A percentile compares a stretch with the other conserved stretches of the same genome.
Evolutionary conservation across 2,888 invertebrate species (phyloP).

Genomic region (Acanthosepion esculentum): DNA sequence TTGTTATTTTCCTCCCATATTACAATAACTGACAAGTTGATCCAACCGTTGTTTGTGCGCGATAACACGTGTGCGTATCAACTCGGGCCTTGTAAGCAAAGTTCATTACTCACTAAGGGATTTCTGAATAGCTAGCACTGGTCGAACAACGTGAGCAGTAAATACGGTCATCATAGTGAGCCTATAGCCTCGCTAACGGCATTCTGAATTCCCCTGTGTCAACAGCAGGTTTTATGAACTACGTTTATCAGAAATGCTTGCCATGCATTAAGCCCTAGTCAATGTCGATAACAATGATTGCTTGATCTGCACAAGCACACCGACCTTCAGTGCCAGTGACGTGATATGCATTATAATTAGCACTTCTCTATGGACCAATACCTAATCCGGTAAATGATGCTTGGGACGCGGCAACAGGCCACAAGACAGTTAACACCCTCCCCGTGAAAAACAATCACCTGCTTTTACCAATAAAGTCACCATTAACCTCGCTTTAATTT

Average conservation of each 20-base stretch:
- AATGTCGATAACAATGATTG: conserved; percentile 33
- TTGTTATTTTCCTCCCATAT: background rate
- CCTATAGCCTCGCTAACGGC: background rate
- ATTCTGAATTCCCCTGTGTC: background rate
- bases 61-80: background rate
- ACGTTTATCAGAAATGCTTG: background rate
- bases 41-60: too few relatives aligned
- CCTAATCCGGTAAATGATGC: background rate
- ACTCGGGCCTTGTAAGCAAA: conserved; percentile 22
- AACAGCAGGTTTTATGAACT: background rate
- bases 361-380: background rate
- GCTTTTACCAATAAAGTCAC: background rate
- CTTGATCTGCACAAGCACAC: background rate
- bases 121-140: background rate
- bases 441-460: background rate
- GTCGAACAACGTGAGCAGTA: conserved; percentile 33
- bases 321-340: conserved; percentile 6
- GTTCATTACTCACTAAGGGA: background rate
- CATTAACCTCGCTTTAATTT: background rate
- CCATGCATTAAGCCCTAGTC: conserved; percentile 18
- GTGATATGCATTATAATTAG: conserved; percentile 11
- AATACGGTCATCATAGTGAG: background rate
- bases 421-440: conserved; percentile 1
- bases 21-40: background rate
- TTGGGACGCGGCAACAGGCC: background rate